Percentiles rank a stretch among this genome's conserved stretches.
Conservation (phyloP, 2,113 vertebrate genomes). For the Chunga burmeisteri region DNA sequence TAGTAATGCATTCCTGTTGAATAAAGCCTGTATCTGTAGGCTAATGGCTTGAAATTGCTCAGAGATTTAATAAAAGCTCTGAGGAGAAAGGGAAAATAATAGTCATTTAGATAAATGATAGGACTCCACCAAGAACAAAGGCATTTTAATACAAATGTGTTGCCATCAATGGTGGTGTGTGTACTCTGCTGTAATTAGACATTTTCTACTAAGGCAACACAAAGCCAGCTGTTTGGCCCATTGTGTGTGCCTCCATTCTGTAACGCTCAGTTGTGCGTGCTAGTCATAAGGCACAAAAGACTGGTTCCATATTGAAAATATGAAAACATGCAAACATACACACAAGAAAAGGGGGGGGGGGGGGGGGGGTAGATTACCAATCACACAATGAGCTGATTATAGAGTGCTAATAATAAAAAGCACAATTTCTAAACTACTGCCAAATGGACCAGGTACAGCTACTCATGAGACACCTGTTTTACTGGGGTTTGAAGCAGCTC, state of each 20-base stretch:
- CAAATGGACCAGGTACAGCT: slow-evolving; percentile 33
- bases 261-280: background rate
- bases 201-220: slow-evolving; percentile 49
- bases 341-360: background rate
- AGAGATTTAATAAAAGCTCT: slow-evolving; percentile 61
- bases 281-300: slow-evolving; percentile 6
- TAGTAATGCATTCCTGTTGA: slow-evolving; percentile 5
- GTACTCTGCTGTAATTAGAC: slow-evolving; percentile 58
- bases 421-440: background rate
- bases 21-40: slow-evolving; percentile 24
- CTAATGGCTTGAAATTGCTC: slow-evolving; percentile 62
- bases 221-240: slow-evolving; percentile 57
- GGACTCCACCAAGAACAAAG: slow-evolving; percentile 48
- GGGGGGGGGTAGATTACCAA: background rate
- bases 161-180: slow-evolving; percentile 27
- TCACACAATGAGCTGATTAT: slow-evolving; percentile 30
- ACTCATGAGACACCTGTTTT: slow-evolving; percentile 15
- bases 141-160: slow-evolving; percentile 61
- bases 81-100: slow-evolving; percentile 59
- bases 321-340: background rate
- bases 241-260: slow-evolving; percentile 17
- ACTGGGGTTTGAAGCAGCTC: background rate
- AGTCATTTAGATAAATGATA: slow-evolving; percentile 68
- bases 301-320: background rate
- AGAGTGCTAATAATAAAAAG: slow-evolving; percentile 25